Base-by-base conservation (phyloP, 2,797 vertebrate species). In the Chlorospingus flavigularis region DNA sequence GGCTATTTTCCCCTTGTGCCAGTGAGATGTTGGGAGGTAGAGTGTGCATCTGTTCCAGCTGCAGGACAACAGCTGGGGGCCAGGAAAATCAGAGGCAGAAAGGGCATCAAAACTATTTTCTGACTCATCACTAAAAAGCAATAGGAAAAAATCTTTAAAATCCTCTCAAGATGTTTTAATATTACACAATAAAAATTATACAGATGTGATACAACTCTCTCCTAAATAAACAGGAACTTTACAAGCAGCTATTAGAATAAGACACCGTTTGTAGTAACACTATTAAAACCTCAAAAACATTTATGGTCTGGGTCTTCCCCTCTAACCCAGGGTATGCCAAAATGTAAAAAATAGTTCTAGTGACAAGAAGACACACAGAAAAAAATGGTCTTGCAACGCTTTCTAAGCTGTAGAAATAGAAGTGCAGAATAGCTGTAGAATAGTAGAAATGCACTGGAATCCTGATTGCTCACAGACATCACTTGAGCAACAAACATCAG, bases 81-180 rank as follows among this genome's bases (percentile, higher is more conserved):
- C 85, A 91, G 35, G 58, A 77, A 88, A 89, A 78, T 75, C 76
- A 53, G 75, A 91, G 68, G 51, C 42, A 66, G 57, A 92, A 91
- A 54, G 61, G 21, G 33, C 76, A 81, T 42, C 54, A 48, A 53
- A 96, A 86, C 72, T 92, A 54, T 86, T 84, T 92, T 90, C 88
- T 92, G 62, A 90, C 33, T 90, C 72, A 89, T 78, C 68, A 75
- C n/a, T 93, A 78, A 91, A 78, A 80, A 65, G 11, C 19, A 88
- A 62, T 7, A 45, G 23, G 42, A 37, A 35, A 48, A 73, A 3
- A 23, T 40, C 26, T 54, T 82, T 40, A 11, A 68, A 91, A 66
- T 75, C 66, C 33, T 88, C 65, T 83, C 39, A 62, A 86, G 31
- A 72, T 86, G 18, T 75, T 74, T 94, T 83, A 87, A 48, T 48